Evolutionary conservation across 2,113 vertebrate species (phyloP), one percentile per base, ranked within the genome.

Genomic region (Condylura cristata): DNA sequence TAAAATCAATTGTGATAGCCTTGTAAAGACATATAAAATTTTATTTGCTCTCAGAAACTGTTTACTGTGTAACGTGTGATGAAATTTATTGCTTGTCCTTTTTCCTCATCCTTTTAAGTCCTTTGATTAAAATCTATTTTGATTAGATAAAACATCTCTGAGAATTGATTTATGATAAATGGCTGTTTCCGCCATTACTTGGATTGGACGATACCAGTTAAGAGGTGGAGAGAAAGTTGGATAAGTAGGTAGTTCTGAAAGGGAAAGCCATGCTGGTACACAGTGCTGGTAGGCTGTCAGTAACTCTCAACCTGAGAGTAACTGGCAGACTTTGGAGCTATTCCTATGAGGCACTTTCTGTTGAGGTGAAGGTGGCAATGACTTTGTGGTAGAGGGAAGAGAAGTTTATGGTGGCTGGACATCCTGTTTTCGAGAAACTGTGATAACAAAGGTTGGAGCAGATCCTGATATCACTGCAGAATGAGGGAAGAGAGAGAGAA

Each of bases 11-110:
- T 93, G 14, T 30, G 22, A 68, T 46, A 63, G 41, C 8, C 39
- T 89, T 72, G 24, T 70, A 76, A 82, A 88, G 17, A 39, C 56
- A 70, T 51, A 53, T 89, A 60, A 85, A 95, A 75, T 84, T 92
- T 95, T 65, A 75, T 24, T 93, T 78, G 26, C 41, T 93, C 26
- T 87, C 72, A 78, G n/a, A 95, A 94, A 72, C 30, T 90, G 3
- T 82, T 96, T 94, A 32, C 41, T 26, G 8, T 24, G 32, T 90
- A 84, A 81, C 44, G 51, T 28, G 22, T 85, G n/a, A 28, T 75
- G 48, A 94, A 86, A 83, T 82, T 74, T 79, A 74, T 28, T 74
- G 16, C 13, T 34, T 86, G 17, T 72, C 34, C 41, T 65, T 53
- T 18, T 0, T 78, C 22, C 37, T 93, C 11, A 39, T 6, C 7